phyloP scores from a whole-genome alignment of 23 tunicate species.

The Pegea sp. region DNA sequence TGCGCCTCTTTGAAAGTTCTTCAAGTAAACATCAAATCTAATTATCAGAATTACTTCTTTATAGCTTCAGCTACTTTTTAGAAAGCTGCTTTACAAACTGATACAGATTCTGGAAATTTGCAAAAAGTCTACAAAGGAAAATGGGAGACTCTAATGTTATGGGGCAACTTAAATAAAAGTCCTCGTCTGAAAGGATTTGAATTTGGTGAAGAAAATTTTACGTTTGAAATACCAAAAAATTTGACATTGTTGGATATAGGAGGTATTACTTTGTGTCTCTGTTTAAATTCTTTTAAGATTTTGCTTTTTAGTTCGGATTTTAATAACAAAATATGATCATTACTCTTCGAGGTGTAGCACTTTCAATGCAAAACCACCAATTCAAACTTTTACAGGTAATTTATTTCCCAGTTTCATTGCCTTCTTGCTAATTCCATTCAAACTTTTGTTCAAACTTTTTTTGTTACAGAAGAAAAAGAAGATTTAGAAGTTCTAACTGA shows the following conservation, averaged over 20 bases:
- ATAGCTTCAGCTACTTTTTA: conserved; percentile 2
- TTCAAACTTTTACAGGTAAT: conserved; percentile 15
- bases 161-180: conserved; percentile 85
- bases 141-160: conserved; percentile 46
- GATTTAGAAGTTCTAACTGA: conserved; percentile 2
- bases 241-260: too few relatives aligned
- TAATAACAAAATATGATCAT: conserved; percentile 41
- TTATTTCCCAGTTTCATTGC: not conserved
- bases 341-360: conserved; percentile 63
- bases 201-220: conserved; percentile 34
- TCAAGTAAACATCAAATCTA: too few relatives aligned
- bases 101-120: conserved; percentile 78
- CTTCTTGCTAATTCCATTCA: not conserved
- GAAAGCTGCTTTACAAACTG: conserved; percentile 73
- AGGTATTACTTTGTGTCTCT: too few relatives aligned
- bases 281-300: not conserved
- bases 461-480: conserved; percentile 7
- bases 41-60: too few relatives aligned
- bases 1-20: too few relatives aligned
- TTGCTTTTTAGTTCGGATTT: conserved; percentile 35
- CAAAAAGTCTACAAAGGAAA: conserved; percentile 53
- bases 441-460: too few relatives aligned
- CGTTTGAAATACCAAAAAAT: not conserved
- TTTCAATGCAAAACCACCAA: conserved; percentile 14
- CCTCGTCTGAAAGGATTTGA: conserved; percentile 66